A percentile compares a stretch with the other conserved stretches of the same genome.
phyloP scores from a whole-genome alignment of 2,888 invertebrate species.

The Lasius platythorax region DNA sequence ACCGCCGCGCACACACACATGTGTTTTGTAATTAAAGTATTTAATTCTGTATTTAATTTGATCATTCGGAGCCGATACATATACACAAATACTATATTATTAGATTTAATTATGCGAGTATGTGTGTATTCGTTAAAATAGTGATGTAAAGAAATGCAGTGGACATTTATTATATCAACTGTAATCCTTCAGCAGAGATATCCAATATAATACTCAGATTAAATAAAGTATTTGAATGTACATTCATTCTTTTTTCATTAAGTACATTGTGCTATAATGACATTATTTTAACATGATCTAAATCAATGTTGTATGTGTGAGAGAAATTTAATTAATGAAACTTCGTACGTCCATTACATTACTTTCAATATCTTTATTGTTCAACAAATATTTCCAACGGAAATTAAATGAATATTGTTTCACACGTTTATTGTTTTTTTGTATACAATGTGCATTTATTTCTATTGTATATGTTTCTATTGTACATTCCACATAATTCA shows the following conservation, averaged over 20 bases:
- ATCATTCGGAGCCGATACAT: neutral
- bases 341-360: neutral
- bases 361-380: conserved; percentile 7
- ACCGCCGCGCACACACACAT: neutral
- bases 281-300: conserved; percentile 1
- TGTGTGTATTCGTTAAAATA: neutral
- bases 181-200: neutral
- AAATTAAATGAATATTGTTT: conserved; percentile 34
- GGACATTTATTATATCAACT: neutral
- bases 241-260: conserved; percentile 11
- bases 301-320: neutral
- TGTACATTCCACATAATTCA: conserved; percentile 38
- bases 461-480: conserved; percentile 2
- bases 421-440: conserved; percentile 1
- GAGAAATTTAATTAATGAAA: conserved; percentile 26
- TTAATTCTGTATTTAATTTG: neutral
- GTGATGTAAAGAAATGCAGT: neutral
- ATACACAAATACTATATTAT: neutral
- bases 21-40: neutral
- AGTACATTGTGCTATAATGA: neutral
- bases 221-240: neutral
- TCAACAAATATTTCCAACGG: neutral
- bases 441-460: neutral
- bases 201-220: neutral
- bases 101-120: neutral